Base-by-base conservation (phyloP, 2,888 invertebrate genomes). In the Hypselothyrea guttata region DNA sequence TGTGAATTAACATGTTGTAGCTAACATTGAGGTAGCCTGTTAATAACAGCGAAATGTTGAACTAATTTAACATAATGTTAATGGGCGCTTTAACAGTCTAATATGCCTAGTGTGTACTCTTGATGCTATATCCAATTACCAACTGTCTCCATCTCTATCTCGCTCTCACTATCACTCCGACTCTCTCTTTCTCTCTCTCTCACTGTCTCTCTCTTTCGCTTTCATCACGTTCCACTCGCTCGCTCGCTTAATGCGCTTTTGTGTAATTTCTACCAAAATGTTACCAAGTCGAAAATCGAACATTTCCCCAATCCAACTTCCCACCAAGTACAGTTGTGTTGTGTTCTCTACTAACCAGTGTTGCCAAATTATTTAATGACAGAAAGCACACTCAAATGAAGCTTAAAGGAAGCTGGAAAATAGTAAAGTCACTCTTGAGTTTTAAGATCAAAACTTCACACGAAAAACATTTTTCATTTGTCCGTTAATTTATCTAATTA, bases 171-270 rank as follows among this genome's bases (percentile, higher is more conserved):
- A 35, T 27, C 15, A 13, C 13, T 12, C 42, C 30, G 27, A 22
- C 9, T 13, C 13, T 31, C 12, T 9, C 33, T 44, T 22, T 4
- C 33, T 27, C 40, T 51, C n/a, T 12, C 12, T 31, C 12, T 22
- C 27, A 51, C 30, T 12, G n/a, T 51, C 12, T 34, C 4, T 38
- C 30, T 34, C 37, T 9, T 44, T 33, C 55, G 11, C 34, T 41
- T 18, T 12, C 11, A 30, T 42, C 37, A 12, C 13, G 35, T 53
- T n/a, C 30, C 11, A 30, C 28, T 42, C 37, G 48, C 37, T 44
- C 28, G 55, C 45, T 37, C 42, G 55, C 71, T 58, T 71, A 57
- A 35, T 67, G 71, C 45, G 71, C 52, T 71, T 58, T 68, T 49
- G 65, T 54, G 48, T 65, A 65, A 47, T 13, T 40, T 35, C 18